Percentiles rank a stretch among this genome's conserved stretches.
These are phyloP conservation scores for Anguilla japonica DNA, from an alignment of 2,113 vertebrate species.

Conservation along the genomic window DNA sequence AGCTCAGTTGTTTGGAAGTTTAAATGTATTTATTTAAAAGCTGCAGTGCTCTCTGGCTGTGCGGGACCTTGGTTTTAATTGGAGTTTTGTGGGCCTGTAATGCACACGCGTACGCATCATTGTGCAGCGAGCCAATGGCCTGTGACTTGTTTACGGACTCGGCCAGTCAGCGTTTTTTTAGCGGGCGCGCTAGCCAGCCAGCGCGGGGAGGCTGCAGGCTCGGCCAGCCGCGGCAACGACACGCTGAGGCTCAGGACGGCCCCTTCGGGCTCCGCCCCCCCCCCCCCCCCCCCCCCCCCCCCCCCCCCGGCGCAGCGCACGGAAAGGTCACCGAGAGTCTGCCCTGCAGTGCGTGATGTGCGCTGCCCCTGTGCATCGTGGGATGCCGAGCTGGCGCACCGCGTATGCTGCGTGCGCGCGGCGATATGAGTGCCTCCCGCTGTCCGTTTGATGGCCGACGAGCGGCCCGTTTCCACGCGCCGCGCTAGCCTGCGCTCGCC, in stretches of 20 bases:
- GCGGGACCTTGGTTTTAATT: slow-evolving; percentile 37
- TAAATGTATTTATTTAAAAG: background rate
- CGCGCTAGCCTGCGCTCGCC: too few relatives aligned
- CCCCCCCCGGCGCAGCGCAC: too few relatives aligned
- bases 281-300: too few relatives aligned
- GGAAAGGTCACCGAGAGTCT: background rate
- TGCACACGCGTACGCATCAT: slow-evolving; percentile 28
- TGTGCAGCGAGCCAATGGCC: slow-evolving; percentile 43
- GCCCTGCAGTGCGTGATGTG: too few relatives aligned
- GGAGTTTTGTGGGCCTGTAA: slow-evolving; percentile 31
- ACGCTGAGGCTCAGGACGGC: background rate
- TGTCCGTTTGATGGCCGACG: too few relatives aligned
- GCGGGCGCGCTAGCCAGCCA: background rate
- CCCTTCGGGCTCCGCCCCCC: too few relatives aligned
- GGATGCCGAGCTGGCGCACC: too few relatives aligned
- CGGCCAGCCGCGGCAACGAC: slow-evolving; percentile 14
- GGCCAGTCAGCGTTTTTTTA: slow-evolving; percentile 40
- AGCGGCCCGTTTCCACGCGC: too few relatives aligned
- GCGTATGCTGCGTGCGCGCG: too few relatives aligned
- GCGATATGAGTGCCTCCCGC: too few relatives aligned
- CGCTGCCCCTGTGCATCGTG: too few relatives aligned
- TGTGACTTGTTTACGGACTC: slow-evolving; percentile 26
- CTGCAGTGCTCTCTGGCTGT: background rate
- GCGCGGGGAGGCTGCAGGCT: background rate
- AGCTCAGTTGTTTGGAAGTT: background rate